Evolutionary conservation across 2,888 invertebrate species (phyloP).

Genomic region (Venusia cambrica): DNA sequence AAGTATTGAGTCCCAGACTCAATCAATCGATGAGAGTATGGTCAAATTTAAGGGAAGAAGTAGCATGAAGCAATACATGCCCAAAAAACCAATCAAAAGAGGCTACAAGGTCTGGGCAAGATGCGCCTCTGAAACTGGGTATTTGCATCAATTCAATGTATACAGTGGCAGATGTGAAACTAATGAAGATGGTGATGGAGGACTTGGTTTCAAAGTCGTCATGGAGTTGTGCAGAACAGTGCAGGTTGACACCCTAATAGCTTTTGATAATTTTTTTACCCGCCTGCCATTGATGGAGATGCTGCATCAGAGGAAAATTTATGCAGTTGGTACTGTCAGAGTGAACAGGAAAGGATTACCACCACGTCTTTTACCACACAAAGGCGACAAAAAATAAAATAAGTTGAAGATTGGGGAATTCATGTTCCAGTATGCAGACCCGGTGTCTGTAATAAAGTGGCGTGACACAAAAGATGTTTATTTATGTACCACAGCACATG

Average conservation of each 20-base stretch:
- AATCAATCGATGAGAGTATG: constrained; percentile 23
- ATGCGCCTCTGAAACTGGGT: constrained; percentile 13
- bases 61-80: constrained; percentile 25
- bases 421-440: constrained; percentile 12
- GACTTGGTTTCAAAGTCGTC: constrained; percentile 6
- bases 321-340: constrained; percentile 11
- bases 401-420: constrained; percentile 17
- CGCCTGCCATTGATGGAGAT: constrained; percentile 10
- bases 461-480: constrained; percentile 25
- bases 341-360: constrained; percentile 17
- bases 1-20: constrained; percentile 13
- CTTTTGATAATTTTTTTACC: constrained; percentile 12
- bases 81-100: constrained; percentile 22
- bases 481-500: constrained; percentile 19
- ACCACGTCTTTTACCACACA: constrained; percentile 17
- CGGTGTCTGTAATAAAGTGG: constrained; percentile 19
- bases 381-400: constrained; percentile 19
- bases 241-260: constrained; percentile 8
- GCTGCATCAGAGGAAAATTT: constrained; percentile 14
- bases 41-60: constrained; percentile 23
- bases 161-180: no score
- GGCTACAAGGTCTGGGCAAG: constrained; percentile 7
- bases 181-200: constrained; percentile 10
- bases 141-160: no score
- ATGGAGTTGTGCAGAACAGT: constrained; percentile 6